phyloP scores from a whole-genome alignment of 2,797 vertebrate genomes.

The Harpagifer antarcticus region DNA sequence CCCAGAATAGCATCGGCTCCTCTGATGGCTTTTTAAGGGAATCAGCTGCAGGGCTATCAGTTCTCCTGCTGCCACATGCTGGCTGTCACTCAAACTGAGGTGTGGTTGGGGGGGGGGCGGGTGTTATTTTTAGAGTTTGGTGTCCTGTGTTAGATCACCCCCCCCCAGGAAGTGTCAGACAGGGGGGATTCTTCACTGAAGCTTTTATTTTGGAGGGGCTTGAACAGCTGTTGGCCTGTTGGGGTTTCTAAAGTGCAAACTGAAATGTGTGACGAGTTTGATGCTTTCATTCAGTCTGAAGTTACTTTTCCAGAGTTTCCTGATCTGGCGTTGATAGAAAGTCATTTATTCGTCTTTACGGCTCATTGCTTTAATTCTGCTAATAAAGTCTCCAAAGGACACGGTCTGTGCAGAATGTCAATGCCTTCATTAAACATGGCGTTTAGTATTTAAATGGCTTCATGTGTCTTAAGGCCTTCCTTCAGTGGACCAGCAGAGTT shows the following conservation, averaged over 20 bases:
- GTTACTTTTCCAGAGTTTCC: no score
- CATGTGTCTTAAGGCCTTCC: no score
- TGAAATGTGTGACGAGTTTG: not conserved
- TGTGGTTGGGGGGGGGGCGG: constrained; percentile 19
- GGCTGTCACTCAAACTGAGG: constrained; percentile 88
- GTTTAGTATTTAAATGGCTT: no score
- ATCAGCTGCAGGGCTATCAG: constrained; percentile 91
- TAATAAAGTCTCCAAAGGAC: no score
- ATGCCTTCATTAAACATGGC: no score
- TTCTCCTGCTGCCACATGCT: constrained; percentile 94
- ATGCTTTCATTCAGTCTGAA: not conserved
- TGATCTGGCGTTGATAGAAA: no score
- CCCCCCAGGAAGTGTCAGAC: not conserved
- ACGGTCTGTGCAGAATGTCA: no score
- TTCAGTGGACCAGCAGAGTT: no score
- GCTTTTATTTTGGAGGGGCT: constrained; percentile 6
- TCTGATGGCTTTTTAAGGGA: constrained; percentile 99
- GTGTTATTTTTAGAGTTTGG: constrained; percentile 67
- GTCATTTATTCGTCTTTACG: no score
- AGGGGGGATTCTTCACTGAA: not conserved
- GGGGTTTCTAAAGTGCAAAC: not conserved
- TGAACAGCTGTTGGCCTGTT: not conserved
- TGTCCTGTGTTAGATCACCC: constrained; percentile 42
- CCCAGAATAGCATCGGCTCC: constrained; percentile 90
- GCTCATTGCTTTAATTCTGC: no score